A percentile compares a stretch with the other conserved stretches of the same genome.
phyloP scores from a whole-genome alignment of 2,797 vertebrate genomes.

The Pantherophis alleghaniensis region DNA sequence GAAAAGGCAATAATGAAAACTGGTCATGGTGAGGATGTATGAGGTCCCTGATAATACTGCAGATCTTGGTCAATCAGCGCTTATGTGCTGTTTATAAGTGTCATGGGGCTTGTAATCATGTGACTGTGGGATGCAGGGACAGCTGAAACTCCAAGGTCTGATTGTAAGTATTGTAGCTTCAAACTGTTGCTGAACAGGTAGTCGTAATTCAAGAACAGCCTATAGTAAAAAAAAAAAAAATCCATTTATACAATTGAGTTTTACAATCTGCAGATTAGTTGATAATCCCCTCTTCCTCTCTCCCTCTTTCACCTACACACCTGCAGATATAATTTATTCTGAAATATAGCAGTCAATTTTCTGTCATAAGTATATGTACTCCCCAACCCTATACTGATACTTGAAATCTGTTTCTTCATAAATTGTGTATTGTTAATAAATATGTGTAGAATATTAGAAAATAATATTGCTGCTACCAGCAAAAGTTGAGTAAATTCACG shows the following conservation, averaged over 20 bases:
- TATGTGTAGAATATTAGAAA: neutral
- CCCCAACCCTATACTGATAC: neutral
- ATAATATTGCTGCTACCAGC: neutral
- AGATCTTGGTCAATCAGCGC: neutral
- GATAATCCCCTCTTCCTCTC: neutral
- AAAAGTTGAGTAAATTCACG: neutral
- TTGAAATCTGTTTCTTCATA: neutral
- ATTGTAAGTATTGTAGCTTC: neutral
- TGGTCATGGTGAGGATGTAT: neutral
- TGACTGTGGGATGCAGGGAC: neutral
- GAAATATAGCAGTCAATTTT: neutral
- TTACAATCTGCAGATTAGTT: neutral
- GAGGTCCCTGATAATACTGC: neutral
- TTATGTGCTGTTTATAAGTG: neutral
- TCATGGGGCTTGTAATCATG: neutral
- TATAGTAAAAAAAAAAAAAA: neutral
- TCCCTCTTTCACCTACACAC: neutral
- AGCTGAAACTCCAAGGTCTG: neutral
- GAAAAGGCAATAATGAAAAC: neutral
- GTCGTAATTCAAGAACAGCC: neutral
- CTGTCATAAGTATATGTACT: neutral
- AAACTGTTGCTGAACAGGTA: neutral
- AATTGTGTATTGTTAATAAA: neutral
- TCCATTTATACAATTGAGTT: neutral
- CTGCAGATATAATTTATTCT: neutral